Conservation (phyloP, 2,113 vertebrate species). For the Pelmatolapia mariae region DNA sequence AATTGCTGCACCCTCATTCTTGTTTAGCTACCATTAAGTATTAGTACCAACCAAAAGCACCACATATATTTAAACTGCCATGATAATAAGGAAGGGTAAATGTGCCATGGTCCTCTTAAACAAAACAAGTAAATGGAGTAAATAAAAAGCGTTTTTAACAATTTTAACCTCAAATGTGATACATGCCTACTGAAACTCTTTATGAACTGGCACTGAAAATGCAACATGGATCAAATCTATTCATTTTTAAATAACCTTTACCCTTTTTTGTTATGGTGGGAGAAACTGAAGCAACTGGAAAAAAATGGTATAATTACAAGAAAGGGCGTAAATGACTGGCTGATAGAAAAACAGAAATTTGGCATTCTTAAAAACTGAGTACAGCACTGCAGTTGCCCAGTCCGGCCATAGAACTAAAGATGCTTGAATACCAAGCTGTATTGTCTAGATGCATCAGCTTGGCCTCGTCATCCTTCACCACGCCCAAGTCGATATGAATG, state of each 20-base stretch:
- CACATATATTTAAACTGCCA: background rate
- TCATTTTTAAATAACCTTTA: background rate
- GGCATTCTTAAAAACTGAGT: background rate
- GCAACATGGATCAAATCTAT: background rate
- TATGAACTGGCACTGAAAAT: background rate
- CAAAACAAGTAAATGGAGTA: background rate
- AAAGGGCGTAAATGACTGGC: background rate
- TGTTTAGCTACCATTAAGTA: background rate
- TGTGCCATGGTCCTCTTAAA: background rate
- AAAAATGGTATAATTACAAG: background rate
- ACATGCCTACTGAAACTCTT: background rate
- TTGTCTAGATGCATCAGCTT: background rate
- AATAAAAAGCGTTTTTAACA: background rate
- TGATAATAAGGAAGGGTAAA: background rate
- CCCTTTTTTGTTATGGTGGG: background rate
- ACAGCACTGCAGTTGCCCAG: background rate
- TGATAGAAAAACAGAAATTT: background rate
- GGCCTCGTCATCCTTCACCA: background rate
- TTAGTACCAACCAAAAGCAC: background rate
- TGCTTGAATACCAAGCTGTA: background rate
- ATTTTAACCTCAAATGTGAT: background rate
- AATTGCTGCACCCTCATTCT: background rate
- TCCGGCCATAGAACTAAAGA: background rate
- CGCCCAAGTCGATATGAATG: background rate
- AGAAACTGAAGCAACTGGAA: background rate